Evolutionary conservation across 2,888 invertebrate genomes (phyloP), one percentile per base, ranked within the genome.

Genomic region (Lypha dubia): DNA sequence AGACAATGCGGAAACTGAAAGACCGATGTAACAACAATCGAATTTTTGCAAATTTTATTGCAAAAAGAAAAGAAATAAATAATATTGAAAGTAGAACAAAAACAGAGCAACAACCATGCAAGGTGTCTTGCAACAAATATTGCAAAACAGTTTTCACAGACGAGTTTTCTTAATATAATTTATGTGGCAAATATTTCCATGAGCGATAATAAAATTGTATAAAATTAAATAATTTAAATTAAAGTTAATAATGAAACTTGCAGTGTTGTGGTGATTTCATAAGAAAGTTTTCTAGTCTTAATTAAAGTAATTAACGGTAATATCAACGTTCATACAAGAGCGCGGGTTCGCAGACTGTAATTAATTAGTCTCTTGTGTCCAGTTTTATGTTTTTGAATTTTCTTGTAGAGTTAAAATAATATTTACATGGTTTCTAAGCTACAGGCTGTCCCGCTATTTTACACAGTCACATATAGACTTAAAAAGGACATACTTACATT

Each of bases 1-100:
- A 84, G 84, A 84, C 84, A 84, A 80, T 32, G 63, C 75, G 84
- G 84, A 84, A 84, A 76, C 75, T 65, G 41, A 24, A 44, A 35
- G 22, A 70, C 68, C 79, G 51, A 77, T 67, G 53, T 15, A 17
- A 24, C 11, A 63, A n/a, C 56, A 75, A 75, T 73, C 46, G 38
- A 68, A 74, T 38, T 32, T 79, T 70, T 62, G 9, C 35, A 17
- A 65, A 24, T 11, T 65, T 56, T 24, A 41, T 49, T 28, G 44
- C 32, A 63, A 44, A 44, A 68, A 24, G 2, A 49, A 32, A 20
- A 56, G 15, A 17, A 73, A 62, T 9, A 71, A 56, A 17, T 24
- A 73, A 62, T 9, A 71, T 4, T 20, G 41, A 68, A 60, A 60
- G 41, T 46, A n/a, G 51, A 35, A 58, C 41, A 15, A 58, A 56